Evolutionary conservation across 2,113 vertebrate genomes (phyloP).

Genomic region (Platycercus adscitus): DNA sequence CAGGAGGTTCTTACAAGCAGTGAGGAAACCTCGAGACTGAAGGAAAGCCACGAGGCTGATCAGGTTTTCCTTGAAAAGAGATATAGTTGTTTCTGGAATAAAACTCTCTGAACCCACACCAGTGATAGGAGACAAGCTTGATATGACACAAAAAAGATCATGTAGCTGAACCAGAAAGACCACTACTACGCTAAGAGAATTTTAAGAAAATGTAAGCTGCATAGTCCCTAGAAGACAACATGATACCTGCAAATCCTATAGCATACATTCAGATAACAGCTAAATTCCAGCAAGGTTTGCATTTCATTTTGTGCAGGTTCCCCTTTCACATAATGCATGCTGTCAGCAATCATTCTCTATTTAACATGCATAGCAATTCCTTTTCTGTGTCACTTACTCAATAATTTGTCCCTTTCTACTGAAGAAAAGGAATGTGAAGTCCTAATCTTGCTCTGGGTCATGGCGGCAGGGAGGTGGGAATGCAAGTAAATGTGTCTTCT

Average conservation of each 20-base stretch:
- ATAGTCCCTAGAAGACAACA: slow-evolving; percentile 9
- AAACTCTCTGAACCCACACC: not conserved
- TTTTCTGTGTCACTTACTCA: slow-evolving; percentile 67
- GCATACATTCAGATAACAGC: slow-evolving; percentile 33
- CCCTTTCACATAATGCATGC: slow-evolving; percentile 52
- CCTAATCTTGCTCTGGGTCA: not conserved
- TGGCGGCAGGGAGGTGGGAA: not conserved
- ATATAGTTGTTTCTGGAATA: not conserved
- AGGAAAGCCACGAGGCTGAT: not conserved
- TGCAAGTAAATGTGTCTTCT: not conserved
- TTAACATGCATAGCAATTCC: slow-evolving; percentile 57
- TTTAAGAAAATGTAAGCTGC: not conserved
- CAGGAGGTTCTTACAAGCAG: not conserved
- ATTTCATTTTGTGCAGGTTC: slow-evolving; percentile 57
- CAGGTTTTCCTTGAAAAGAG: not conserved
- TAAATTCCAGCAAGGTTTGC: slow-evolving; percentile 59
- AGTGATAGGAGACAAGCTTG: not conserved
- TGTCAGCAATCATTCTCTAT: slow-evolving; percentile 53
- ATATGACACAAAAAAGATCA: not conserved
- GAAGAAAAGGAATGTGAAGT: not conserved
- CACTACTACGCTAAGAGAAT: not conserved
- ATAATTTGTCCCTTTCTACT: slow-evolving; percentile 46
- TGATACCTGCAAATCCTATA: slow-evolving; percentile 43
- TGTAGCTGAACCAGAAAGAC: not conserved
- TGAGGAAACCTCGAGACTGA: not conserved